phyloP scores from a whole-genome alignment of 2,113 vertebrate genomes.

The Ibidorhyncha struthersii region DNA sequence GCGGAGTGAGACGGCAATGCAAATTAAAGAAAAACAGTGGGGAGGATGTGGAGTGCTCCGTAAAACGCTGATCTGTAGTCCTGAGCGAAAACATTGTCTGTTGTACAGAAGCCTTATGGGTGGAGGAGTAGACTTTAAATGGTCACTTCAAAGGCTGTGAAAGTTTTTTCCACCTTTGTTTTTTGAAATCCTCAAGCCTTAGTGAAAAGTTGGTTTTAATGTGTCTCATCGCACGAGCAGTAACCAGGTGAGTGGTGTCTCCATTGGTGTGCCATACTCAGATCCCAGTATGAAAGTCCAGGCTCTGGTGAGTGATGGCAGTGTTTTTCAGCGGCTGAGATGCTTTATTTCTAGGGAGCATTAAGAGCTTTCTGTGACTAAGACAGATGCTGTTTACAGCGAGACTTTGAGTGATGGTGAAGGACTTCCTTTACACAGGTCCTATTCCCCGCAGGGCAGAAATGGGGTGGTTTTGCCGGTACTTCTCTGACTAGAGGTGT shows the following conservation, averaged over 20 bases:
- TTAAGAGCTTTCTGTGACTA: neutral
- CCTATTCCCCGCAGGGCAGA: neutral
- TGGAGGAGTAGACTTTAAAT: conserved; percentile 49
- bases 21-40: neutral
- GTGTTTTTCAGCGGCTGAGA: neutral
- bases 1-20: neutral
- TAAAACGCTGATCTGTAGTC: neutral
- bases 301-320: neutral
- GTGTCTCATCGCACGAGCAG: neutral
- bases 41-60: neutral
- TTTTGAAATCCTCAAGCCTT: neutral
- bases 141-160: conserved; percentile 41
- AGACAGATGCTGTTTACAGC: neutral
- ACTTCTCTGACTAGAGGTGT: neutral
- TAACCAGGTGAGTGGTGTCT: neutral
- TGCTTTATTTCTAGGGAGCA: neutral
- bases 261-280: neutral
- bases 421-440: too few species aligned
- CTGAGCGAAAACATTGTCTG: neutral
- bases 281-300: too few species aligned
- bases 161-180: neutral
- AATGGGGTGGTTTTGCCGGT: neutral
- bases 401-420: neutral
- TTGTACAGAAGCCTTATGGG: neutral
- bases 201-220: neutral